phyloP scores from a whole-genome alignment of 2,113 vertebrate species.

The Antechinus flavipes region DNA sequence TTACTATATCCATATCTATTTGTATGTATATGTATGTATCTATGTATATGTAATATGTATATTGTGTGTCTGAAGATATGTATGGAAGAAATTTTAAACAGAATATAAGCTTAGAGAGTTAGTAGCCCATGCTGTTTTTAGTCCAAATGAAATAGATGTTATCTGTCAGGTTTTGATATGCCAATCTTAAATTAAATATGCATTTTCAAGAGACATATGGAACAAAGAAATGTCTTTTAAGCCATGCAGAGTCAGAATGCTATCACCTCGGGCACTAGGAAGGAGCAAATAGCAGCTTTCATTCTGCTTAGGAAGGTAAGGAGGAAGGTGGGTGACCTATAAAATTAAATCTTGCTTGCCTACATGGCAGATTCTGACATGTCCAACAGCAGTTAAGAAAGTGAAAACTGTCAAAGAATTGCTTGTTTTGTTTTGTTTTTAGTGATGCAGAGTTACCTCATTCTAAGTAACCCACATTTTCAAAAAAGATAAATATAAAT shows the following conservation, averaged over 20 bases:
- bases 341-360: conserved; percentile 61
- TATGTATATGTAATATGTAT: background rate
- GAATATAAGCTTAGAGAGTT: background rate
- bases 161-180: background rate
- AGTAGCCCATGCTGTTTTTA: conserved; percentile 25
- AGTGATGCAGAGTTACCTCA: background rate
- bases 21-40: background rate
- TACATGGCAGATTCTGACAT: background rate
- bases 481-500: conserved; percentile 7
- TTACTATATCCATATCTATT: background rate
- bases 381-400: conserved; percentile 18
- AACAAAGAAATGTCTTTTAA: conserved; percentile 47
- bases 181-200: conserved; percentile 27
- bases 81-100: background rate
- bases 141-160: background rate
- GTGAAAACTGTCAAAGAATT: background rate
- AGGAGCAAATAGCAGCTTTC: background rate
- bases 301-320: conserved; percentile 8
- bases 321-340: conserved; percentile 32
- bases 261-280: conserved; percentile 19
- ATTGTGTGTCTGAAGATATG: too few relatives aligned
- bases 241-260: conserved; percentile 24
- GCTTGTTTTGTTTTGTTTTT: background rate
- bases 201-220: conserved; percentile 15
- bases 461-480: background rate